Percentiles rank a stretch among this genome's conserved stretches.
phyloP scores from a whole-genome alignment of 2,113 vertebrate species.

The Spermophilus dauricus region DNA sequence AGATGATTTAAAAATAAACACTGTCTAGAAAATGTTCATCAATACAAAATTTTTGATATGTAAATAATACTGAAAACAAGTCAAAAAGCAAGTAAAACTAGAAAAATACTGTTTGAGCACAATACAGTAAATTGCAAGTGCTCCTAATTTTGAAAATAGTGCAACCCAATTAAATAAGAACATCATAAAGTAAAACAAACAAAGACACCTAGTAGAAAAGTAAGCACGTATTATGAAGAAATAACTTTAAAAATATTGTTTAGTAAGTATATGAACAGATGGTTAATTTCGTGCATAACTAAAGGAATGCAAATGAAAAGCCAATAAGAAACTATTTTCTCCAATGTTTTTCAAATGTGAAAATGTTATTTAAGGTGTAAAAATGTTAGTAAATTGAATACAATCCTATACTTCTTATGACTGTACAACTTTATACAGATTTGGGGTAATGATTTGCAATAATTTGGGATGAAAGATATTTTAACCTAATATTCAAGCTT shows the following conservation, averaged over 20 bases:
- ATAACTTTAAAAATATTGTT: background rate
- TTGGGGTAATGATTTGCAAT: background rate
- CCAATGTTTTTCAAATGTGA: background rate
- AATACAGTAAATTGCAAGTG: background rate
- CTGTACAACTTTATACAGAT: background rate
- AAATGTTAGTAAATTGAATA: background rate
- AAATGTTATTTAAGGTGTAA: background rate
- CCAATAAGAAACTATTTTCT: slow-evolving; percentile 19
- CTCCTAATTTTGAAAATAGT: background rate
- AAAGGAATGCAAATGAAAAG: background rate
- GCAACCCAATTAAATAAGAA: background rate
- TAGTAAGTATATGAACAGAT: background rate
- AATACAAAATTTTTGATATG: background rate
- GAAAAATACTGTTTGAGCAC: background rate
- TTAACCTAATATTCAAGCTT: background rate
- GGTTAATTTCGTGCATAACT: background rate
- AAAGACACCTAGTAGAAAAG: background rate
- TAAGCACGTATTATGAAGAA: background rate
- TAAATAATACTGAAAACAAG: background rate
- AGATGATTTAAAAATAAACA: background rate
- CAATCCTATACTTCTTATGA: background rate
- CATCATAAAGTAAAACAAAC: background rate
- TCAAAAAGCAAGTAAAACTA: background rate
- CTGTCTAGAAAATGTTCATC: background rate
- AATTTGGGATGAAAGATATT: background rate